These are phyloP conservation scores for Thinocorus orbignyianus DNA, from an alignment of 2,113 vertebrate species.

Conservation along the genomic window DNA sequence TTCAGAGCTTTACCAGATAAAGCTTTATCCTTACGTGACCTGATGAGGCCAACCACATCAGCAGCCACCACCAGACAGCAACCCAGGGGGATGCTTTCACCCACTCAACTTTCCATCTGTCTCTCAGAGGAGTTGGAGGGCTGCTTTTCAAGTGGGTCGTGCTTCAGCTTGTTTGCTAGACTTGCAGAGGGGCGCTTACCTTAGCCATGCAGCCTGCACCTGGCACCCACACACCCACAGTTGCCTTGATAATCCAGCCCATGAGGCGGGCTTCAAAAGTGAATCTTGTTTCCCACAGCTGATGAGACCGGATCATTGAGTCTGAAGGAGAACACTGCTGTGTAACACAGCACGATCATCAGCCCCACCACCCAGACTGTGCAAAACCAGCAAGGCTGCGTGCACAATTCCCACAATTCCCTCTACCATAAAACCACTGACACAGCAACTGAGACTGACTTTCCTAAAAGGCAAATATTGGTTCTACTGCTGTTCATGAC, in stretches of 20 bases:
- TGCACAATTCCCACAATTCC: not conserved
- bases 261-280: not conserved
- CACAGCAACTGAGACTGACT: not conserved
- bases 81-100: not conserved
- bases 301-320: rapidly evolving
- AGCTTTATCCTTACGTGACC: not conserved
- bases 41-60: not conserved
- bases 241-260: not conserved
- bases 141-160: not conserved
- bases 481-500: not conserved
- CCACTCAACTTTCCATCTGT: not conserved
- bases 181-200: not conserved
- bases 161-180: not conserved
- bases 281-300: not conserved
- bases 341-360: not conserved
- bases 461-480: not conserved
- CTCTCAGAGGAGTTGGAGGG: not conserved
- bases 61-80: not conserved
- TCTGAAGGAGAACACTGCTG: not conserved
- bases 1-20: not conserved
- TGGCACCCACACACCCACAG: not conserved
- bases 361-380: not conserved
- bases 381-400: not conserved
- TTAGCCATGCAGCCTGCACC: not conserved
- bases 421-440: not conserved